A percentile compares a stretch with the other conserved stretches of the same genome.
Evolutionary conservation across 1,140 invertebrate genomes (phyloP).

Genomic region (Drosophila takahashii): DNA sequence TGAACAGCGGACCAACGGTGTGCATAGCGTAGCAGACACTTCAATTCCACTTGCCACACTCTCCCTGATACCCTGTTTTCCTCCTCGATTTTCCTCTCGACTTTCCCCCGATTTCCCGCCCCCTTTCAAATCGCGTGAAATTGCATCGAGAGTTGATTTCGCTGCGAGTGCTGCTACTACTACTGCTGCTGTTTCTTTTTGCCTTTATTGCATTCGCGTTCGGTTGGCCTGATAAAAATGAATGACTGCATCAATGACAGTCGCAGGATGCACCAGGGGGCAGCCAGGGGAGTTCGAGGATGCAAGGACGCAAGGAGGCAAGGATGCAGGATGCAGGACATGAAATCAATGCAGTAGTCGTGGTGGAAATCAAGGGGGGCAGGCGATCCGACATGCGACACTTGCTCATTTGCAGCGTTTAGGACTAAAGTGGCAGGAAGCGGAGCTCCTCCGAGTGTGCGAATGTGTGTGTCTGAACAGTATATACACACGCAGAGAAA

Average conservation of each 20-base stretch:
- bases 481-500: constrained; percentile 2
- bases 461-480: constrained; percentile 10
- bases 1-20: constrained; percentile 28
- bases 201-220: constrained; percentile 71
- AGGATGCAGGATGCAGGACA: constrained; percentile 23
- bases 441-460: constrained; percentile 10
- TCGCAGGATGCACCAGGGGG: constrained; percentile 30
- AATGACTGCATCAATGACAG: constrained; percentile 70
- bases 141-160: constrained; percentile 70
- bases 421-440: constrained; percentile 74
- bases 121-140: constrained; percentile 35
- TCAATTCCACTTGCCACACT: constrained; percentile 38
- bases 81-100: background rate
- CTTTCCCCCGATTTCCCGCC: background rate
- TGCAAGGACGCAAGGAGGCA: background rate
- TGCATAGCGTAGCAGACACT: constrained; percentile 43
- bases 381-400: constrained; percentile 53
- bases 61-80: background rate
- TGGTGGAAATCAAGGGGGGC: constrained; percentile 1
- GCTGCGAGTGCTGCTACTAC: constrained; percentile 24
- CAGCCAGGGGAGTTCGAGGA: constrained; percentile 1
- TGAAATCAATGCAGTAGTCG: constrained; percentile 42
- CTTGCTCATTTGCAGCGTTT: constrained; percentile 78
- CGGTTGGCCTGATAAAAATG: constrained; percentile 69
- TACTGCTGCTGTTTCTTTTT: constrained; percentile 27